A percentile compares a stretch with the other conserved stretches of the same genome.
Conservation (phyloP, 2,888 invertebrate genomes). For the Fabriciana adippe region DNA sequence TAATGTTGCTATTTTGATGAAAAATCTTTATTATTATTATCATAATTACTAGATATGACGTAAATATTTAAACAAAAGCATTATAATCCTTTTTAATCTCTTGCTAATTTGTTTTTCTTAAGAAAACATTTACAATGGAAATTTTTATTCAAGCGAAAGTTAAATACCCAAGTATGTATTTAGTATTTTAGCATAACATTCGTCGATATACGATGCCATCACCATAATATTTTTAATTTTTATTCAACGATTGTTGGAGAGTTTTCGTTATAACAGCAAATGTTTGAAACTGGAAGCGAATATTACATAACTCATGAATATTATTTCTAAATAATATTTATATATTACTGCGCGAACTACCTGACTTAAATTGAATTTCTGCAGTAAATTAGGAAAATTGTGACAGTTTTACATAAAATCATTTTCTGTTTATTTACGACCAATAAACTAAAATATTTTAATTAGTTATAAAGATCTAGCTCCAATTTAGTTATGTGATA, state of each 20-base stretch:
- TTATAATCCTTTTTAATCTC: background rate
- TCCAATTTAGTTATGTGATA: no score
- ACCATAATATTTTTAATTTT: constrained; percentile 10
- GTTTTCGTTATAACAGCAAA: constrained; percentile 4
- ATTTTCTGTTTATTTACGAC: no score
- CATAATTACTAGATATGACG: constrained; percentile 9
- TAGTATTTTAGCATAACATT: no score
- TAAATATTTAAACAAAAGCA: constrained; percentile 2
- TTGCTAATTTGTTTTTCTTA: no score
- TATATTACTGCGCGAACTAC: background rate
- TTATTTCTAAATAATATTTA: constrained; percentile 14
- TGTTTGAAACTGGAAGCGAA: background rate
- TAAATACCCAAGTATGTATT: no score
- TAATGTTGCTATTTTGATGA: constrained; percentile 12
- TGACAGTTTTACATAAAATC: background rate
- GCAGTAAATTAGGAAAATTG: background rate
- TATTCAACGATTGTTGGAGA: constrained; percentile 3
- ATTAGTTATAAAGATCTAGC: no score
- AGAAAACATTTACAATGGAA: no score
- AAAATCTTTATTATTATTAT: constrained; percentile 19
- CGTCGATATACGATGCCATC: background rate
- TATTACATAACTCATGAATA: background rate
- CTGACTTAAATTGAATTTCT: background rate
- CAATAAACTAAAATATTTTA: no score
- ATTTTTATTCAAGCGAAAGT: no score